Evolutionary conservation across 2,113 vertebrate species (phyloP).

Genomic region (Myrmophylax atrothorax): DNA sequence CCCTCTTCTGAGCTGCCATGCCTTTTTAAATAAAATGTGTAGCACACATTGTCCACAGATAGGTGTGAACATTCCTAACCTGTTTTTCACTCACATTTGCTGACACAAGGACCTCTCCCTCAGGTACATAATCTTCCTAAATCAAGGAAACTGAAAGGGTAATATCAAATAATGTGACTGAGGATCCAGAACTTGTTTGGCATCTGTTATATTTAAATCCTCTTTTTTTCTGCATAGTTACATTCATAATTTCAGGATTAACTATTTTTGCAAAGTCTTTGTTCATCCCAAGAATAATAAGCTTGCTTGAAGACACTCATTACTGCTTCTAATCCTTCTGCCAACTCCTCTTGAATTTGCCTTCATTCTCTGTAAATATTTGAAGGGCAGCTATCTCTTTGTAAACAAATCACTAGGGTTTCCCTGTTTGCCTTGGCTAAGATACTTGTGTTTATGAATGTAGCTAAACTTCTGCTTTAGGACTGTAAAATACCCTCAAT

Average conservation of each 20-base stretch:
- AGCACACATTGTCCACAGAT: background rate
- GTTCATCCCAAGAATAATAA: slow-evolving; percentile 6
- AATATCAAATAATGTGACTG: background rate
- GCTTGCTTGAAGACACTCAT: background rate
- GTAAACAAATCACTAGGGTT: slow-evolving; percentile 36
- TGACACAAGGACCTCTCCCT: background rate
- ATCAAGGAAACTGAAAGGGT: background rate
- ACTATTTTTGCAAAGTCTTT: background rate
- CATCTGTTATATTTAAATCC: background rate
- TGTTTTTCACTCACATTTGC: background rate
- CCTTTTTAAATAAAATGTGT: background rate
- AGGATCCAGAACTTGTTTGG: background rate
- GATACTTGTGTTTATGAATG: background rate
- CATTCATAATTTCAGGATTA: background rate
- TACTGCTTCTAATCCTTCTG: background rate
- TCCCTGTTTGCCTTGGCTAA: slow-evolving; percentile 30
- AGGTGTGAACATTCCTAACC: background rate
- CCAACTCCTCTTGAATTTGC: slow-evolving; percentile 32
- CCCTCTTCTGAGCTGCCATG: background rate
- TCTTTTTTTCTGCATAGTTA: background rate
- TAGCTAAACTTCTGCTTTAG: background rate
- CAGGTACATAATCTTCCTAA: background rate
- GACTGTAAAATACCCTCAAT: background rate
- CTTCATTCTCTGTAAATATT: slow-evolving; percentile 46
- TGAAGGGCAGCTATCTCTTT: slow-evolving; percentile 28